Evolutionary conservation across 2,888 invertebrate genomes (phyloP), one percentile per base, ranked within the genome.

Genomic region (Aricia artaxerxes): DNA sequence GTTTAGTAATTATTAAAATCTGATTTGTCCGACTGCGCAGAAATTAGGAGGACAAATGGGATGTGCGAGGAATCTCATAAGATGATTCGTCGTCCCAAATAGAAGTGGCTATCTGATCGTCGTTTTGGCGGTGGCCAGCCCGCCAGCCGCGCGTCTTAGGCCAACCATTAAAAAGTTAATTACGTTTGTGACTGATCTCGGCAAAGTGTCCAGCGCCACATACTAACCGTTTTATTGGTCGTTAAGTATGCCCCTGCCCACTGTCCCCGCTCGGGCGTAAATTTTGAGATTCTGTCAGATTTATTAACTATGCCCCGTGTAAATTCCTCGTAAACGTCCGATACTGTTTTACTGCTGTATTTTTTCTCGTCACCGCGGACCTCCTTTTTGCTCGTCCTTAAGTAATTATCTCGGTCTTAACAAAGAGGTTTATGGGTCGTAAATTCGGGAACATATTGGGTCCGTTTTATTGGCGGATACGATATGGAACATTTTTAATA

Each of bases 281-380:
- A 93, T 92, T 91, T 88, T 78, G 82, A 87, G 88, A 87, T 90
- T 90, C 89, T 91, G 92, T 92, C 92, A 91, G 92, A 92, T 93
- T 92, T 92, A 91, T 92, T 90, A 90, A 91, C 91, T 91, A 91
- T 88, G 88, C 88, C 90, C 89, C 90, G 92, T 92, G 91, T 92
- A 91, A 90, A 93, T 92, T 92, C 89, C 91, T 92, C 92, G 91
- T 93, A 92, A 93, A 93, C 73, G 92, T 93, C 92, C 86, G 85
- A 91, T 90, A 87, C 88, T 91, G 90, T 90, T 93, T 92, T 92
- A 92, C 87, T 85, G 89, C 89, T 86, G 82, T 4, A 61, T 75
- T 75, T 78, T 79, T 79, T 79, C 31, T 9, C 73, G 44, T 76
- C 76, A 76, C 76, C 57, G 76, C 76, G 53, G 49, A 76, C 35